Percentiles rank a stretch among this genome's conserved stretches.
Evolutionary conservation across 2,113 vertebrate species (phyloP).

Genomic region (Chloebia gouldiae): DNA sequence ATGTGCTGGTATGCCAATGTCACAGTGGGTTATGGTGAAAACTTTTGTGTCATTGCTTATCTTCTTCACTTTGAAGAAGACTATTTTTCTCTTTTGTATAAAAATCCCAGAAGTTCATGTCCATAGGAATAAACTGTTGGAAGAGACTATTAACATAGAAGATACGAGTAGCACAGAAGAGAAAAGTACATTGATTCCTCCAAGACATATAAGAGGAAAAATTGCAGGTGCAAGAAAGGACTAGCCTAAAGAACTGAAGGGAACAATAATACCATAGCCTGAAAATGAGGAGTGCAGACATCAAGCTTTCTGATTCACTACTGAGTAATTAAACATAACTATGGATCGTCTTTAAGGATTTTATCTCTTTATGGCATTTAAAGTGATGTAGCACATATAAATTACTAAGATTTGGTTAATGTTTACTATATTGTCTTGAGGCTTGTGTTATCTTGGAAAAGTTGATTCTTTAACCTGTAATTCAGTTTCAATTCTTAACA

Average conservation of each 20-base stretch:
- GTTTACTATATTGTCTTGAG: neutral
- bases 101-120: neutral
- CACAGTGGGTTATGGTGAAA: neutral
- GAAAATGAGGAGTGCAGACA: neutral
- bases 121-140: neutral
- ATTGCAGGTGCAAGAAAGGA: neutral
- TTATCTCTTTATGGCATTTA: neutral
- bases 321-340: neutral
- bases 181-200: neutral
- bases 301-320: neutral
- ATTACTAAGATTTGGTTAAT: neutral
- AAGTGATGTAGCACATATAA: neutral
- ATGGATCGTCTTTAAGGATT: neutral
- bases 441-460: neutral
- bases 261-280: neutral
- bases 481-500: neutral
- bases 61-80: neutral
- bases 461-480: neutral
- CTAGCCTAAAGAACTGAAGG: neutral
- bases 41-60: neutral
- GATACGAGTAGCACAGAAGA: neutral
- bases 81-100: neutral
- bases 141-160: neutral
- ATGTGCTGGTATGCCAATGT: neutral
- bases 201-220: neutral